These are phyloP conservation scores for Melolontha melolontha DNA, from an alignment of 2,888 invertebrate genomes.

Conservation along the genomic window DNA sequence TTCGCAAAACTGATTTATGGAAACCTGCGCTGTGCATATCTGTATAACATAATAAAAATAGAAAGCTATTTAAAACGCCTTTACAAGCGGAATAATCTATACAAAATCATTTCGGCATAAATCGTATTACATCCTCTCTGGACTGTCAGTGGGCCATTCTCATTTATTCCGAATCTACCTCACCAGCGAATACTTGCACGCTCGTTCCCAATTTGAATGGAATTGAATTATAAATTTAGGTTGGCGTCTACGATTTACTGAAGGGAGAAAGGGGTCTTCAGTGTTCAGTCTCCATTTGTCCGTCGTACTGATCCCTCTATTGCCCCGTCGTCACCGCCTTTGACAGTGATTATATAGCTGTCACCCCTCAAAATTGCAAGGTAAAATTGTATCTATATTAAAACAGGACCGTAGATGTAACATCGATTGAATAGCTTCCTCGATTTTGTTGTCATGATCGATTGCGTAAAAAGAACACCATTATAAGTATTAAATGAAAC, in stretches of 20 bases:
- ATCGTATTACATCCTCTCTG: no score
- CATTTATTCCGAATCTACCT: neutral
- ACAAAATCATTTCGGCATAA: no score
- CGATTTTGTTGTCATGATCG: no score
- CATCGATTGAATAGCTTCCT: no score
- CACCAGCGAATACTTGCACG: no score
- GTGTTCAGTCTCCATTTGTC: neutral
- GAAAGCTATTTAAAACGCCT: neutral
- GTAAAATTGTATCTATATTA: conserved; percentile 34
- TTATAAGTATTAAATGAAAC: no score
- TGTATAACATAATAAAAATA: conserved; percentile 6
- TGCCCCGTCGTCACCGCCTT: conserved; percentile 11
- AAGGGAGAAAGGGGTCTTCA: no score
- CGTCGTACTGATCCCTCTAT: conserved; percentile 10
- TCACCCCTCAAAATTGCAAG: conserved; percentile 27
- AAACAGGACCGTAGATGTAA: conserved; percentile 1
- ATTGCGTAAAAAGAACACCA: no score
- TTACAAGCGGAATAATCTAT: conserved; percentile 11
- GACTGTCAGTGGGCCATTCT: no score
- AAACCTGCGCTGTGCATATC: conserved; percentile 3
- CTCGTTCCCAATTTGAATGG: neutral
- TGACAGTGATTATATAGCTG: conserved; percentile 36
- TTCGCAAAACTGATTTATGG: neutral
- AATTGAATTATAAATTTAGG: conserved; percentile 32
- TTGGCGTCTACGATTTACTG: conserved; percentile 8